Percentiles rank a stretch among this genome's conserved stretches.
phyloP scores from a whole-genome alignment of 2,888 invertebrate genomes.

The Caenorhabditis wallacei region DNA sequence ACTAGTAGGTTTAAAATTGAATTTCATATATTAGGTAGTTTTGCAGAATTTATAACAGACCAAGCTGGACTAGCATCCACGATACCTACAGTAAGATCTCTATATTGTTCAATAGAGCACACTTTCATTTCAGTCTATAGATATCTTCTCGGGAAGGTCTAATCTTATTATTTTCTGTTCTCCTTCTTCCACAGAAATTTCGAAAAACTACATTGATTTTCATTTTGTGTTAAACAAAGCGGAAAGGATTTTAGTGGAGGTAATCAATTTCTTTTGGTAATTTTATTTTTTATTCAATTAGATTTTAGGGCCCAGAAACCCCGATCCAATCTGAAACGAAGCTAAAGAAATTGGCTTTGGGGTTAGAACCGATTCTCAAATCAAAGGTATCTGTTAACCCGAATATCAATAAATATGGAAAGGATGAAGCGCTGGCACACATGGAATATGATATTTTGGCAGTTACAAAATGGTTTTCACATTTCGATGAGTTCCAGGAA shows the following conservation, averaged over 20 bases:
- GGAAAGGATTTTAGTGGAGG: not conserved
- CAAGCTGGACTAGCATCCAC: not conserved
- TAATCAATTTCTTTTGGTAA: not conserved
- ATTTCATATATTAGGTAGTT: too few relatives aligned
- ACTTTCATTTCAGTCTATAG: not conserved
- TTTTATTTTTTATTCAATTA: not conserved
- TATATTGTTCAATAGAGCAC: too few relatives aligned
- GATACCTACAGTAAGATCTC: too few relatives aligned
- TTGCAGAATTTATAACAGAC: too few relatives aligned
- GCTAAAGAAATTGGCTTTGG: not conserved
- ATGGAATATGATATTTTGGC: constrained; percentile 32
- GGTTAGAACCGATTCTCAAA: not conserved
- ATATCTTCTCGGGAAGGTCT: not conserved
- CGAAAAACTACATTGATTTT: not conserved
- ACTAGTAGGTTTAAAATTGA: constrained; percentile 42
- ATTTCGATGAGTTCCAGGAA: constrained; percentile 44
- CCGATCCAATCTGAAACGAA: not conserved
- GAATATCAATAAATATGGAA: not conserved
- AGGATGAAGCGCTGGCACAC: not conserved
- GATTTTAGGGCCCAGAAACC: not conserved
- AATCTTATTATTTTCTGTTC: constrained; percentile 24
- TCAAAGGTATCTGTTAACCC: not conserved
- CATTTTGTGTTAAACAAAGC: not conserved
- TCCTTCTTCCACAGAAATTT: not conserved
- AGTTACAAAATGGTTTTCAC: constrained; percentile 51